These are phyloP conservation scores for Drosophila paranaensis DNA, from an alignment of 2,888 invertebrate genomes.

Conservation along the genomic window DNA sequence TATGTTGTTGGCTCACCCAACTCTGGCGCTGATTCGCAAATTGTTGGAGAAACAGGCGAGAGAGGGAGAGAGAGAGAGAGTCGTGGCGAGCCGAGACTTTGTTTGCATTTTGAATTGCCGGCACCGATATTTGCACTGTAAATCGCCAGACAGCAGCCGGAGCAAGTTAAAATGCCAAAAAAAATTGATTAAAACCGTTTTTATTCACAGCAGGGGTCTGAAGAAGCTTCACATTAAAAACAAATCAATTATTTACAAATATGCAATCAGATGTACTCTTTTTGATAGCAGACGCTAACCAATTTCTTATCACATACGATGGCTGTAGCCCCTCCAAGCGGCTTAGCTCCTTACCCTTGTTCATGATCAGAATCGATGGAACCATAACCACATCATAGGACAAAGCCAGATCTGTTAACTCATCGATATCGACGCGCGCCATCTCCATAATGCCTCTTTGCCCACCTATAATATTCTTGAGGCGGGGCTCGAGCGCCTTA, in stretches of 20 bases:
- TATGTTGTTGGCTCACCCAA: slow-evolving; percentile 50
- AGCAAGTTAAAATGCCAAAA: slow-evolving; percentile 51
- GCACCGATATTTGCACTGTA: slow-evolving; percentile 56
- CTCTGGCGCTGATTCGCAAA: slow-evolving; percentile 64
- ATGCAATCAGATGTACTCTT: slow-evolving; percentile 5
- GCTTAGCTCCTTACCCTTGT: slow-evolving; percentile 93
- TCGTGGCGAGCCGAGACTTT: slow-evolving; percentile 43
- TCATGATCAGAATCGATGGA: slow-evolving; percentile 94
- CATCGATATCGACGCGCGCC: slow-evolving; percentile 97
- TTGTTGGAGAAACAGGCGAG: slow-evolving; percentile 65
- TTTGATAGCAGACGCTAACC: slow-evolving; percentile 87
- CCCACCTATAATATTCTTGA: slow-evolving; percentile 93
- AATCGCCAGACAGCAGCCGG: slow-evolving; percentile 49
- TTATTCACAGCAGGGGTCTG: slow-evolving; percentile 11
- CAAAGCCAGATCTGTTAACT: slow-evolving; percentile 93
- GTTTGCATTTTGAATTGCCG: slow-evolving; percentile 79
- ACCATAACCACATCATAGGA: slow-evolving; percentile 95
- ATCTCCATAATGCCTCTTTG: slow-evolving; percentile 92
- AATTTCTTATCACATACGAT: slow-evolving; percentile 93
- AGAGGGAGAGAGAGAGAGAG: neutral
- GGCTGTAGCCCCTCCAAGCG: slow-evolving; percentile 95
- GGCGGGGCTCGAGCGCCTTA: slow-evolving; percentile 93
- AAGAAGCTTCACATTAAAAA: neutral
- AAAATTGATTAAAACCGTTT: slow-evolving; percentile 78
- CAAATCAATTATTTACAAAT: slow-evolving; percentile 1